Evolutionary conservation across 2,797 vertebrate species (phyloP), one percentile per base, ranked within the genome.

Genomic region (Sparus aurata): DNA sequence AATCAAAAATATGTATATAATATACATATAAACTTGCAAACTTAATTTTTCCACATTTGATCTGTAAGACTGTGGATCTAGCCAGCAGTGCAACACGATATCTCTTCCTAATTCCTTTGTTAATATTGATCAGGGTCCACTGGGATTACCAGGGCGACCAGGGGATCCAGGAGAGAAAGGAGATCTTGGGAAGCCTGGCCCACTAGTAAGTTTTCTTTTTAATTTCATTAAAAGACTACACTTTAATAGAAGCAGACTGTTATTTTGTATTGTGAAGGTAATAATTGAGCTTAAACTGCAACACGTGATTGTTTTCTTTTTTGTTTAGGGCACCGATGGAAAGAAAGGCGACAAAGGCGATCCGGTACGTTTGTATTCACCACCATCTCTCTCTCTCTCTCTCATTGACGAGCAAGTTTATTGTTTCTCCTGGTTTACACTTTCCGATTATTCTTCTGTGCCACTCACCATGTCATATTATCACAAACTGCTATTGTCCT

Each of bases 101-200:
- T 50, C 0, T 41, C 2, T 76, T 72, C 72, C 69, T 59, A 30
- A 65, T 57, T 54, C 8, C 0, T 30, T 62, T 69, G 16, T 46
- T 46, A 18, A 74, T 73, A 15, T 22, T 80, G 22, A 73, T 72
- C 69, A 98, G 97, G 97, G 97, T 38, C 93, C 95, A 0, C 84
- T 96, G 11, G 97, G 97, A 13, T 83, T 97, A 43, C 96, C 96
- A 2, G 97, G 97, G 46, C 94, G 89, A 69, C 92, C 93, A 9
- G 97, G 97, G 41, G 95, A 96, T 61, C 80, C 79, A 4, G 97
- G 96, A 63, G 89, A 92, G 16, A 97, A 96, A 91, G 97, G 97
- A 12, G 95, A 96, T 5, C 0, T 50, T 59, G 95, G 95, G 23
- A 89, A 75, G 4, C 23, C 76, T 41, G 95, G 95, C 16, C 63